A percentile compares a stretch with the other conserved stretches of the same genome.
phyloP scores from a whole-genome alignment of 35 echinoderm and acorn worm genomes.

The Diadema setosum region DNA sequence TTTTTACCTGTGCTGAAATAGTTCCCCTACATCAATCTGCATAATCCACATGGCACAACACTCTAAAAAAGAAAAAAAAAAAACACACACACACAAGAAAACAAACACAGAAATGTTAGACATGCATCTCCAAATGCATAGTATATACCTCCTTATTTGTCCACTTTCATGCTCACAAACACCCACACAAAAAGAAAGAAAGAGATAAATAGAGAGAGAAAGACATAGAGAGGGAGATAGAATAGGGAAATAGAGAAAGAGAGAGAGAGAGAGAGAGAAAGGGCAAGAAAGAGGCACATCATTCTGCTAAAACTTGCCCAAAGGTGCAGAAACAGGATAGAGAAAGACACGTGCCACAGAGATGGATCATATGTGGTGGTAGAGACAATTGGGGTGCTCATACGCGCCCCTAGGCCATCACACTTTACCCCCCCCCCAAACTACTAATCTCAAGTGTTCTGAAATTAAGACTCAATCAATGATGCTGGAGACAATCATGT shows the following conservation, averaged over 20 bases:
- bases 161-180: no score
- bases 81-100: no score
- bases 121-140: no score
- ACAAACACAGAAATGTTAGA: no score
- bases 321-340: no score
- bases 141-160: no score
- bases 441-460: background rate
- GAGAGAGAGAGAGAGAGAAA: background rate
- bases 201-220: background rate
- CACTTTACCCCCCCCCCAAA: background rate
- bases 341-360: background rate
- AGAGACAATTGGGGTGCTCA: background rate
- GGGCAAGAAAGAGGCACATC: background rate
- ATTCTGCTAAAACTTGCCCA: no score
- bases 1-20: no score
- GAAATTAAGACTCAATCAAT: background rate
- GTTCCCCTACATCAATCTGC: no score
- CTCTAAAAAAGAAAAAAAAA: no score
- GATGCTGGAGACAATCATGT: background rate
- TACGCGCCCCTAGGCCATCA: background rate
- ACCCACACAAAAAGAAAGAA: no score
- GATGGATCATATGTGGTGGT: background rate
- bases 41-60: no score
- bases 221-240: background rate
- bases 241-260: background rate